Evolutionary conservation across 2,888 invertebrate species (phyloP), one percentile per base, ranked within the genome.

Genomic region (Anthophora plumipes): DNA sequence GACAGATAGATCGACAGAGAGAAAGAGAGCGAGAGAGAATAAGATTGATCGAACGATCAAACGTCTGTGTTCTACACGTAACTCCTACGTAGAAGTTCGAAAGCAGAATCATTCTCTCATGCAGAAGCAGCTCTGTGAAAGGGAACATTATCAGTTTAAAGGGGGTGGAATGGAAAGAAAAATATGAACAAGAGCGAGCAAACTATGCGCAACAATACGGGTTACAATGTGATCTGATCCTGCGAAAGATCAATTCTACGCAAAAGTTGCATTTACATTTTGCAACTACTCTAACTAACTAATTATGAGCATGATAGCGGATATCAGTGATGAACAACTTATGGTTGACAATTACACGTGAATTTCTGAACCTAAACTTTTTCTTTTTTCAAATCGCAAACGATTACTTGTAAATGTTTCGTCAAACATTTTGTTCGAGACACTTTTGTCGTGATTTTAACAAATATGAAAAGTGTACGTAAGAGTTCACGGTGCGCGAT

Each of bases 61-160:
- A 37, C 81, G 69, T 82, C 72, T 77, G 17, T 72, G 71, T 57
- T 77, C 8, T 67, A 71, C 55, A 25, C 70, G 81, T 64, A 63
- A 67, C 73, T 67, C 61, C 60, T 61, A 67, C 14, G 41, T 31
- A 46, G 39, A 50, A 61, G 60, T 57, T 46, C 43, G 59, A 55
- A 82, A 77, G 75, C 82, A 59, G 57, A 70, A 22, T 70, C 85
- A 84, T 85, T 84, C 84, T 57, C 68, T 54, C 87, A 85, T 87
- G 87, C 87, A 85, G 20, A 87, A 87, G 87, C 87, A 41, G 60
- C 41, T 80, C n/a, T 71, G 61, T 50, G 57, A 73, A 39, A 39
- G 63, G 46, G n/a, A 71, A 63, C 31, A 57, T 68, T 46, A 31
- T 61, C 20, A 31, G 52, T 41, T 31, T n/a, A n/a, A n/a, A n/a